phyloP scores from a whole-genome alignment of 2,113 vertebrate species.

The Rhinogobius similis region DNA sequence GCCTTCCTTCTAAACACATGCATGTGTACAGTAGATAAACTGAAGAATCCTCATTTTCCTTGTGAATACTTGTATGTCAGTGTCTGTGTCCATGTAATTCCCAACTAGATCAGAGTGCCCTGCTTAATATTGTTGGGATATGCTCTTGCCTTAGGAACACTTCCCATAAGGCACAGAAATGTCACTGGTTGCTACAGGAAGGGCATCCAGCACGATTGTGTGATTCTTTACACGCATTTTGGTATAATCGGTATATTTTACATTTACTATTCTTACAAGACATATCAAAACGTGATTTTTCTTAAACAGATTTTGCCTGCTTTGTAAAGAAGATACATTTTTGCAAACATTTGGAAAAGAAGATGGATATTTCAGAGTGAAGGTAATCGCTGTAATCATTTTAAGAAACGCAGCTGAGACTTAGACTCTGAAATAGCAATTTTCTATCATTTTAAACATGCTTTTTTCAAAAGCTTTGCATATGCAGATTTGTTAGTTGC shows the following conservation, averaged over 20 bases:
- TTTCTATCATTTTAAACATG: constrained; percentile 15
- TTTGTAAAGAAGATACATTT: not conserved
- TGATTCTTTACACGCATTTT: not conserved
- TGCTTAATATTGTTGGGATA: not conserved
- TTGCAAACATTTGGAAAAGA: constrained; percentile 37
- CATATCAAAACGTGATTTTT: not conserved
- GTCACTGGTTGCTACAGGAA: not conserved
- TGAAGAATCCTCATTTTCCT: too few relatives aligned
- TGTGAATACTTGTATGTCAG: too few relatives aligned
- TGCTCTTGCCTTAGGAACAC: not conserved
- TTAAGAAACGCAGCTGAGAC: constrained; percentile 11
- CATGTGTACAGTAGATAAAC: not conserved
- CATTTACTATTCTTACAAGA: too few relatives aligned
- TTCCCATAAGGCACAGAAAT: not conserved
- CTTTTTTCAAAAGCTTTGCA: not conserved
- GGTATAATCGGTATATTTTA: too few relatives aligned
- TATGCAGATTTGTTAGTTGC: not conserved
- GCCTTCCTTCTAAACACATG: not conserved
- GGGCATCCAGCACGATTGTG: not conserved
- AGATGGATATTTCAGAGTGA: constrained; percentile 34
- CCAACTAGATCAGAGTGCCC: not conserved
- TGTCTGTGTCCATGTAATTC: not conserved
- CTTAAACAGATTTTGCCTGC: not conserved
- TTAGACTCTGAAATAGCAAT: constrained; percentile 21
- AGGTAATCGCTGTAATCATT: constrained; percentile 35